A percentile compares a stretch with the other conserved stretches of the same genome.
Conservation (phyloP, 2,113 vertebrate species). For the Thryonomys swinderianus region DNA sequence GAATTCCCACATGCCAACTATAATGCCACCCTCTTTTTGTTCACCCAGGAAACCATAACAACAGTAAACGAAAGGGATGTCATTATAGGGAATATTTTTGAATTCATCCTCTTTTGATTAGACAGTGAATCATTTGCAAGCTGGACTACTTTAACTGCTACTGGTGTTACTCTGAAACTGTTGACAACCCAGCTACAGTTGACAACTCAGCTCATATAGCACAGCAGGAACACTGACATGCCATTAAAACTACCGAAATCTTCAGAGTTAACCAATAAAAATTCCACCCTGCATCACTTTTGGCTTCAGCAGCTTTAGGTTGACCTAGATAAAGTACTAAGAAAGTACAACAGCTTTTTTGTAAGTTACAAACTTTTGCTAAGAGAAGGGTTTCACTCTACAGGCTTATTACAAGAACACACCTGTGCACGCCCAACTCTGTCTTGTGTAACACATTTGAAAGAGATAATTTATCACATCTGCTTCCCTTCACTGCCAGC, state of each 20-base stretch:
- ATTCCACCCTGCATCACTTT: not conserved
- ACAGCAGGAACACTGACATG: not conserved
- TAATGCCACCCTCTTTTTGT: not conserved
- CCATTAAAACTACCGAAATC: not conserved
- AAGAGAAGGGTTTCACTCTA: not conserved
- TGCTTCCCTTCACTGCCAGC: not conserved
- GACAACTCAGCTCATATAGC: not conserved
- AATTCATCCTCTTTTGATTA: constrained; percentile 6
- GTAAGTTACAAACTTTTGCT: not conserved
- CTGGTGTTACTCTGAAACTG: not conserved
- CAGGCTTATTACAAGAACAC: not conserved
- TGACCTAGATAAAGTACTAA: constrained; percentile 8
- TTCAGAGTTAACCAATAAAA: not conserved
- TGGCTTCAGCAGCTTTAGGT: not conserved
- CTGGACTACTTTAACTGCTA: not conserved
- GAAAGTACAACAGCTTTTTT: not conserved
- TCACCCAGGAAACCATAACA: not conserved
- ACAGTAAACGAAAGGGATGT: not conserved
- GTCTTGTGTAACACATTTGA: not conserved
- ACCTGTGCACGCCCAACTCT: rapidly evolving
- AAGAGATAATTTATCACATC: not conserved
- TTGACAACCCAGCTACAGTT: not conserved
- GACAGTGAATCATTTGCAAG: not conserved
- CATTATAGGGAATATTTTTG: not conserved
- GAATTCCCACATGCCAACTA: not conserved